Evolutionary conservation across 2,888 invertebrate genomes (phyloP), one percentile per base, ranked within the genome.

Genomic region (Lissonota sp.): DNA sequence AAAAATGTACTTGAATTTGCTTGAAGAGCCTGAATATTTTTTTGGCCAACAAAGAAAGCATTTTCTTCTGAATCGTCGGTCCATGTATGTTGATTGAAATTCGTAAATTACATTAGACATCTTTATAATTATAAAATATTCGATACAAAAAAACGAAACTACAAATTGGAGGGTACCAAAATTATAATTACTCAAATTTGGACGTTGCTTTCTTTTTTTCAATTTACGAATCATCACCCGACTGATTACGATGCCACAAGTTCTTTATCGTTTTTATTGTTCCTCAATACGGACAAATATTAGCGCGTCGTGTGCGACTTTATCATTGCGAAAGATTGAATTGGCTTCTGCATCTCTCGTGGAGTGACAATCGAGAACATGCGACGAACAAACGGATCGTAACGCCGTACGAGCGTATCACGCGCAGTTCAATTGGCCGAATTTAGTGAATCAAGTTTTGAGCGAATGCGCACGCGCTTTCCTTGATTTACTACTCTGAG

Each of bases 231-330:
- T 44, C 10, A 44, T 44, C 10, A 4, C n/a, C 4, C 46, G 8
- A 58, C 26, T 6, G 10, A n/a, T 58, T 39, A 5, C 8, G 58
- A 26, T 58, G 1, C 26, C 1, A 26, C 26, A 3, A 26, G 1
- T 3, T 10, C 57, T 40, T 58, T 62, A 72, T 72, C 71, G 8
- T 5, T 72, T 8, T 46, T n/a, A 26, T 10, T 16, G 10, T 26
- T 53, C 26, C 6, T 39, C 46, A 46, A 4, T 55, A 55, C 64
- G 64, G 8, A 55, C 12, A 14, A 10, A 64, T 14, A n/a, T 64
- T n/a, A 64, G 55, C 16, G 53, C 64, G 55, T 39, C 44, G 6
- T 12, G 40, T 12, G 55, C 55, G 39, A 12, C 14, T 64, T 64
- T 55, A 57, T 73, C 57, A 55, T n/a, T 37, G 46, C 57, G 8